A percentile compares a stretch with the other conserved stretches of the same genome.
phyloP scores from a whole-genome alignment of 1,140 invertebrate species.

The Euura saliciscinereae region DNA sequence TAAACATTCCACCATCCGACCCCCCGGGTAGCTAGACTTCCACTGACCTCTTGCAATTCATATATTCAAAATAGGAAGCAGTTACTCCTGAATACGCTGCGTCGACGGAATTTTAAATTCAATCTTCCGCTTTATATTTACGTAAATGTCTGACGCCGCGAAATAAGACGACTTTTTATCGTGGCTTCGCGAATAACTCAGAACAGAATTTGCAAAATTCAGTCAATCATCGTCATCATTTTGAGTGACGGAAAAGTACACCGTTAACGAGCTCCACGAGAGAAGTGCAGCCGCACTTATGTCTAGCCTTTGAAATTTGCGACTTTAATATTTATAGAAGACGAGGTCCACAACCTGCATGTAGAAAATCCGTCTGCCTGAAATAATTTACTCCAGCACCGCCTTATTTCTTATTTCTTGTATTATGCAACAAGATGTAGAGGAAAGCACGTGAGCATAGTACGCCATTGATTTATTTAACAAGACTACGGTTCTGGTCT shows the following conservation, averaged over 20 bases:
- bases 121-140: not conserved
- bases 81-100: not conserved
- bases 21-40: not conserved
- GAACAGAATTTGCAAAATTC: no score
- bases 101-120: not conserved
- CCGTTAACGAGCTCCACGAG: no score
- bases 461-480: not conserved
- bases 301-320: no score
- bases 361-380: not conserved
- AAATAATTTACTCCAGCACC: not conserved
- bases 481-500: not conserved
- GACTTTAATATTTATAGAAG: no score
- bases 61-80: not conserved
- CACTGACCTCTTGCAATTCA: not conserved
- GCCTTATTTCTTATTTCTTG: not conserved
- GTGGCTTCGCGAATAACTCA: no score
- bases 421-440: not conserved
- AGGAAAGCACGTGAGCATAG: not conserved
- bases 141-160: no score
- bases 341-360: not conserved
- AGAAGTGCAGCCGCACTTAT: no score
- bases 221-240: no score
- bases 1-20: not conserved
- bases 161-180: no score
- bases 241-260: no score